Evolutionary conservation across 2,888 invertebrate genomes (phyloP).

Genomic region (Notodonta dromedarius): DNA sequence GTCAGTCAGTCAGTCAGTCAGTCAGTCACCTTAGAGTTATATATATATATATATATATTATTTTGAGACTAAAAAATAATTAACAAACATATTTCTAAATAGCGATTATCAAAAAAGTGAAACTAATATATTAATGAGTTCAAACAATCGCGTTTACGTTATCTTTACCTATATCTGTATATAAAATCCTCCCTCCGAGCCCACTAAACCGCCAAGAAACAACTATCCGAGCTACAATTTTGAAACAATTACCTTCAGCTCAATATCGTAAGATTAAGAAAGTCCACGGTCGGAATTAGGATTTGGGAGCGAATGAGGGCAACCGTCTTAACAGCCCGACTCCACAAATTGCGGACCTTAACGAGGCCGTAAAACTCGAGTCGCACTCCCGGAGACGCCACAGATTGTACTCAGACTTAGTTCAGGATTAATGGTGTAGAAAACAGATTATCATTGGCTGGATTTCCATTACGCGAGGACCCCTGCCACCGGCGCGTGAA

Average conservation of each 20-base stretch:
- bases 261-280: slow-evolving; percentile 83
- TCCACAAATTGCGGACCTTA: slow-evolving; percentile 84
- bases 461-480: slow-evolving; percentile 80
- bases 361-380: slow-evolving; percentile 83
- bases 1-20: too few relatives aligned
- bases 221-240: slow-evolving; percentile 73
- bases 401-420: slow-evolving; percentile 83
- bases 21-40: too few relatives aligned
- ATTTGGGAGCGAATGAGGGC: slow-evolving; percentile 75
- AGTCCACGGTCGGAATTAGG: slow-evolving; percentile 82
- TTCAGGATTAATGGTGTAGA: slow-evolving; percentile 85
- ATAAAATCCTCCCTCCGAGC: slow-evolving; percentile 13
- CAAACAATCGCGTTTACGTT: neutral
- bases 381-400: slow-evolving; percentile 78
- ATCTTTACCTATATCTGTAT: neutral
- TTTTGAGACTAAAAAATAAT: too few relatives aligned
- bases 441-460: slow-evolving; percentile 85
- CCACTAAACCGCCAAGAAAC: slow-evolving; percentile 37
- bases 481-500: slow-evolving; percentile 83
- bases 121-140: neutral
- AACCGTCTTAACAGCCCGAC: slow-evolving; percentile 79
- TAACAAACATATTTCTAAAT: too few relatives aligned
- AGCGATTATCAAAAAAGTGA: too few relatives aligned
- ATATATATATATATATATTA: too few relatives aligned
- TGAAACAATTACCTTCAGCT: slow-evolving; percentile 83